A percentile compares a stretch with the other conserved stretches of the same genome.
Evolutionary conservation across 2,888 invertebrate genomes (phyloP).

Genomic region (Rhodophaea formosa): DNA sequence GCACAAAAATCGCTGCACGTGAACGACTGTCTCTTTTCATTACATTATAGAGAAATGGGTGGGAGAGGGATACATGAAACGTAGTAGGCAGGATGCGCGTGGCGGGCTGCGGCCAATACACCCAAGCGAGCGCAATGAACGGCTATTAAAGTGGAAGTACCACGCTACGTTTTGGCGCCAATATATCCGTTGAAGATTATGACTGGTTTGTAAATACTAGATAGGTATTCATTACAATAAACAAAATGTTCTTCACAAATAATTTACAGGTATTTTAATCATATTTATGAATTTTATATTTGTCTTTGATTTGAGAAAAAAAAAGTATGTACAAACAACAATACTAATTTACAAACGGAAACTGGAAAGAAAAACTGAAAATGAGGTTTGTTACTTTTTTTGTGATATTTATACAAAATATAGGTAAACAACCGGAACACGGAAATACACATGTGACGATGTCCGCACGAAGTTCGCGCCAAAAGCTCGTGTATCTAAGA

Average conservation of each 20-base stretch:
- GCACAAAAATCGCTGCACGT: constrained; percentile 77
- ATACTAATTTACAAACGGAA: too few species aligned
- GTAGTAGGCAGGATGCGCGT: constrained; percentile 78
- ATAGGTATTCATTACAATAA: not conserved
- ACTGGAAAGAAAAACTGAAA: too few species aligned
- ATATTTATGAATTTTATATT: too few species aligned
- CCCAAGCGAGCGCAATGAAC: constrained; percentile 78
- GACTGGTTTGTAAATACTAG: not conserved
- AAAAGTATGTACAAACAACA: too few species aligned
- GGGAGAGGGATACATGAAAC: constrained; percentile 64
- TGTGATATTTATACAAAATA: not conserved
- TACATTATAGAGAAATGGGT: constrained; percentile 43
- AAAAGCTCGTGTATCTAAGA: constrained; percentile 40
- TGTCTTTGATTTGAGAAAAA: too few species aligned
- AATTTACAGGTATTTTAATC: too few species aligned
- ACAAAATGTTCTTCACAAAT: not conserved
- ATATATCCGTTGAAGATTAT: constrained; percentile 36
- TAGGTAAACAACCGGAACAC: not conserved
- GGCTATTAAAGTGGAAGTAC: constrained; percentile 69
- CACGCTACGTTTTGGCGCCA: constrained; percentile 76
- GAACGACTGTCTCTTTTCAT: constrained; percentile 66
- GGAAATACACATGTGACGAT: constrained; percentile 23
- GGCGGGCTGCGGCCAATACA: constrained; percentile 76
- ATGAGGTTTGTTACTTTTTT: too few species aligned
- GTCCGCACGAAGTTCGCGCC: constrained; percentile 29